phyloP scores from a whole-genome alignment of 2,113 vertebrate genomes.

The Cyrtonyx montezumae region DNA sequence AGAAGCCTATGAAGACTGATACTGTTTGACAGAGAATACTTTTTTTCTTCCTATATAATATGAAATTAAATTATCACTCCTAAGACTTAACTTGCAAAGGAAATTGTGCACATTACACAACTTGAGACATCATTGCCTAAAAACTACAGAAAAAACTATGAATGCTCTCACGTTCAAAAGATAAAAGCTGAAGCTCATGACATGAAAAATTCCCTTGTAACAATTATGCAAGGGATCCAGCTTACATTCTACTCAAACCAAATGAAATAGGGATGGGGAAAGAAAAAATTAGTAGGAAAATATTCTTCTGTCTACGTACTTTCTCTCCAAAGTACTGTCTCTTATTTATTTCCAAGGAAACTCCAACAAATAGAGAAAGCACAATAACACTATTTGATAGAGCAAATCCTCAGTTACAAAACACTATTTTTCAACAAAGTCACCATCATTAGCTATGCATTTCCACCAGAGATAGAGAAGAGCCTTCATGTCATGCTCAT shows the following conservation, averaged over 20 bases:
- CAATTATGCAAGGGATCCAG: background rate
- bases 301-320: background rate
- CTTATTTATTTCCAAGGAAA: too few species aligned
- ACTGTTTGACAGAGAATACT: background rate
- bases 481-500: too few species aligned
- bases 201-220: slow-evolving; percentile 17
- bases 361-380: too few species aligned
- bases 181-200: slow-evolving; percentile 10
- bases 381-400: too few species aligned
- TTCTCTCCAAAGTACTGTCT: too few species aligned
- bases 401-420: too few species aligned
- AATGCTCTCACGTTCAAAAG: slow-evolving; percentile 25
- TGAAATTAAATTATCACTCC: background rate
- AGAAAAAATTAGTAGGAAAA: slow-evolving; percentile 34
- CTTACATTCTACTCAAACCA: background rate
- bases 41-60: background rate
- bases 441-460: too few species aligned
- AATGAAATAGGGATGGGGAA: background rate
- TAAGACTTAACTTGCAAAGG: slow-evolving; percentile 20
- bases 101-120: background rate
- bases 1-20: background rate
- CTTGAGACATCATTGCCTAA: slow-evolving; percentile 10
- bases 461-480: too few species aligned
- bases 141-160: slow-evolving; percentile 44
- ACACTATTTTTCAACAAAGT: too few species aligned